Percentiles rank a stretch among this genome's conserved stretches.
phyloP scores from a whole-genome alignment of 2,797 vertebrate species.

The Anas bernieri region DNA sequence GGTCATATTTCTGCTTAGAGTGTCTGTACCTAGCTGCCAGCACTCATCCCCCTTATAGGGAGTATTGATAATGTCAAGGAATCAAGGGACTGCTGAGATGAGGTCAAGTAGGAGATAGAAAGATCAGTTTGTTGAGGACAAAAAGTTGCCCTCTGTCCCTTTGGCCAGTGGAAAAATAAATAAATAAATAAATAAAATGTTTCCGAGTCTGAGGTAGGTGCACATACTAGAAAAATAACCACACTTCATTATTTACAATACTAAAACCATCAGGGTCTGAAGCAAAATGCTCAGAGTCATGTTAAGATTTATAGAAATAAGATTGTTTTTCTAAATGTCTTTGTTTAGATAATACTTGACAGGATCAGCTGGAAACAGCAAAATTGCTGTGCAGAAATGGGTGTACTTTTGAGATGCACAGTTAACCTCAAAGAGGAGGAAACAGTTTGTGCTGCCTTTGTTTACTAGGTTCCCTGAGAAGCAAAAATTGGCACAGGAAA shows the following conservation, averaged over 20 bases:
- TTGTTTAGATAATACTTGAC: not conserved
- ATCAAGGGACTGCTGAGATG: not conserved
- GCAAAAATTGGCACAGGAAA: constrained; percentile 62
- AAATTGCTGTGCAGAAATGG: not conserved
- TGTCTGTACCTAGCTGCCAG: not conserved
- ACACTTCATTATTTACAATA: not conserved
- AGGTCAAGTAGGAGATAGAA: not conserved
- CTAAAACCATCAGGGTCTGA: not conserved
- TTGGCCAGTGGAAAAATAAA: not conserved
- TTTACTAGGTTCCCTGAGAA: constrained; percentile 57
- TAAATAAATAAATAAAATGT: no score
- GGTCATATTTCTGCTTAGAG: not conserved
- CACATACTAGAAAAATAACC: no score
- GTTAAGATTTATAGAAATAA: not conserved
- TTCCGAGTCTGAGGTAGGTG: no score
- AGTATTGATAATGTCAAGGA: not conserved
- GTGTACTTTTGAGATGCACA: constrained; percentile 2
- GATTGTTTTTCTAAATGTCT: not conserved
- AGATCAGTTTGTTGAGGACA: not conserved
- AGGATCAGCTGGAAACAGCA: not conserved
- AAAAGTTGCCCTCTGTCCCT: not conserved
- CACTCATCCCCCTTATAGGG: not conserved
- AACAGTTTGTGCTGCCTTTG: constrained; percentile 46
- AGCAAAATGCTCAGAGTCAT: not conserved
- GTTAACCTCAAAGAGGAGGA: constrained; percentile 51